These are phyloP conservation scores for Orchestes rusci DNA, from an alignment of 2,888 invertebrate species.

Conservation along the genomic window DNA sequence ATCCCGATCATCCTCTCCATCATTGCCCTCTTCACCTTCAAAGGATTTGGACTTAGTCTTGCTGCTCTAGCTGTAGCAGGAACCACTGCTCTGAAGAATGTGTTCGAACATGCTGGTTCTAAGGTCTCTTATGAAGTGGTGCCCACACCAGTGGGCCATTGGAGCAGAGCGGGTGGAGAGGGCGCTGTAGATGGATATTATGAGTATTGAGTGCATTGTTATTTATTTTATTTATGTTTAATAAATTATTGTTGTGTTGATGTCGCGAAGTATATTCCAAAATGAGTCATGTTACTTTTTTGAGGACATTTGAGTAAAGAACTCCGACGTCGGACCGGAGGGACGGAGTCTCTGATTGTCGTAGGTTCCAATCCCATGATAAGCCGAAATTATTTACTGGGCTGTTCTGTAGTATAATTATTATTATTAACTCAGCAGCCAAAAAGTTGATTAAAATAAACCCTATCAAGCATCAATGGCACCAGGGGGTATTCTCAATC, in stretches of 20 bases:
- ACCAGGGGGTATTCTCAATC: no score
- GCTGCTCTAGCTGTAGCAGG: constrained; percentile 56
- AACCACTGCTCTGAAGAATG: constrained; percentile 38
- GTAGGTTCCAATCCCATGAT: no score
- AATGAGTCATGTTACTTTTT: no score
- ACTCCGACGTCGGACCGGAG: no score
- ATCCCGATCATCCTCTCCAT: constrained; percentile 54
- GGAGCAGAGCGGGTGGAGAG: constrained; percentile 30
- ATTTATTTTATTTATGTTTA: background rate
- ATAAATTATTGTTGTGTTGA: constrained; percentile 1
- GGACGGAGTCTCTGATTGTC: no score
- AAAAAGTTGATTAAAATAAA: no score
- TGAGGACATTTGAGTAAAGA: no score
- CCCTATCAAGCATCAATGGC: no score
- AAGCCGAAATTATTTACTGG: no score
- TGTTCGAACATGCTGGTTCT: constrained; percentile 35
- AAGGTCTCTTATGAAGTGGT: constrained; percentile 41
- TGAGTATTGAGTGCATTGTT: background rate
- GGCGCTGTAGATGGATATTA: background rate
- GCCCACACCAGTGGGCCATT: constrained; percentile 36
- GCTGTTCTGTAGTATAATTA: no score
- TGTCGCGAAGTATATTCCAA: no score
- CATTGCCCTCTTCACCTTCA: constrained; percentile 57
- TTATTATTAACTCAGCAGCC: no score
- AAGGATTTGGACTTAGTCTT: constrained; percentile 56